Evolutionary conservation across 1,140 invertebrate species (phyloP).

Genomic region (Phocides pigmalion): DNA sequence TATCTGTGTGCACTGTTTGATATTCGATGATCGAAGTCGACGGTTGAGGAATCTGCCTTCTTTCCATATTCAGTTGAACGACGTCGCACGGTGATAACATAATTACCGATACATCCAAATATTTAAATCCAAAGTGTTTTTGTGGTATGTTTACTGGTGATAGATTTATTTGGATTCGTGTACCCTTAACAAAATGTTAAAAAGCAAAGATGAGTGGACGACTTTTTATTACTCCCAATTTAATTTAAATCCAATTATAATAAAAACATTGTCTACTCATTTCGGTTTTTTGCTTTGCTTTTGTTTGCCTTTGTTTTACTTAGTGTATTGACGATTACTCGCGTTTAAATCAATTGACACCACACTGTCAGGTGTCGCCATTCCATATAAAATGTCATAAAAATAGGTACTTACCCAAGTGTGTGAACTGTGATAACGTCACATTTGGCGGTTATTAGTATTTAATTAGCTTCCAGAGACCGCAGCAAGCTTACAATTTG

Average conservation of each 20-base stretch:
- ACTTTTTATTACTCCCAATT: neutral
- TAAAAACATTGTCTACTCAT: neutral
- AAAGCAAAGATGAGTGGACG: neutral
- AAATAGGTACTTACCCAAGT: conserved; percentile 10
- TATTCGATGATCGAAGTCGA: neutral
- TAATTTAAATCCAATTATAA: neutral
- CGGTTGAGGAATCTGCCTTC: neutral
- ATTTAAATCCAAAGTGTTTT: conserved; percentile 23
- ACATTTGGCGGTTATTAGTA: conserved; percentile 41
- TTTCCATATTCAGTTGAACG: conserved; percentile 1
- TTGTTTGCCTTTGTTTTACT: neutral
- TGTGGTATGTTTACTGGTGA: conserved; percentile 5
- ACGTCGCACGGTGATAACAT: neutral
- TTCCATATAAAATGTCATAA: conserved; percentile 10
- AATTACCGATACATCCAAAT: conserved; percentile 17
- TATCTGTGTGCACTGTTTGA: neutral
- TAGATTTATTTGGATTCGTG: conserved; percentile 11
- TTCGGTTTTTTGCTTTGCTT: neutral
- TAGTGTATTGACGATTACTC: neutral
- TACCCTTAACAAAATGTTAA: conserved; percentile 4
- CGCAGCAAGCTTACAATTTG: conserved; percentile 7
- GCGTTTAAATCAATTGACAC: neutral
- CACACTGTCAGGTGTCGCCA: conserved; percentile 1
- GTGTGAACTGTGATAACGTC: conserved; percentile 64
- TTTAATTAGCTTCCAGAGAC: neutral